Conservation (phyloP, 2,888 invertebrate genomes). For the Parochlus steinenii region DNA sequence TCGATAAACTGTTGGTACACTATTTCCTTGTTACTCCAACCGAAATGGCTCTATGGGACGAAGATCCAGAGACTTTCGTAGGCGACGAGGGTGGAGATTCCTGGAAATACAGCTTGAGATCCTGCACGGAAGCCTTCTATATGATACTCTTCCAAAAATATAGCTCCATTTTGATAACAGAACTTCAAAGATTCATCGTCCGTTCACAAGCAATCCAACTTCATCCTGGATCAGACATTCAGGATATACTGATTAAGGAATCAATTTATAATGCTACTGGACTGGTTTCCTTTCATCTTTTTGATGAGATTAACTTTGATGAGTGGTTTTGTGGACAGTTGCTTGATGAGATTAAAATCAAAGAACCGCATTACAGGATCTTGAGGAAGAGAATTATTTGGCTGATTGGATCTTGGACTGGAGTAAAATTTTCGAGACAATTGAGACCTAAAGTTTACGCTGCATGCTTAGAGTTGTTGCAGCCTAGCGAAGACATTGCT, state of each 20-base stretch:
- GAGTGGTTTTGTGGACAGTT: constrained; percentile 76
- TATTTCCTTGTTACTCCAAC: constrained; percentile 73
- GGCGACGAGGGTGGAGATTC: constrained; percentile 78
- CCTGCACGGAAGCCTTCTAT: constrained; percentile 77
- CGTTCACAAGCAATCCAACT: constrained; percentile 51
- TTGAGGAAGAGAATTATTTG: constrained; percentile 71
- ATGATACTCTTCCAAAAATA: constrained; percentile 69
- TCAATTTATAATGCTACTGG: constrained; percentile 89
- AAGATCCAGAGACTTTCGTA: constrained; percentile 80
- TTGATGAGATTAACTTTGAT: constrained; percentile 86
- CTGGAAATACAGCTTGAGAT: constrained; percentile 85
- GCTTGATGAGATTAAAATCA: constrained; percentile 63
- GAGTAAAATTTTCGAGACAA: constrained; percentile 65
- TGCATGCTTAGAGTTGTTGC: constrained; percentile 55
- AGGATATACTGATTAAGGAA: constrained; percentile 71
- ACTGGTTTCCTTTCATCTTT: constrained; percentile 73
- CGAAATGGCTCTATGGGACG: constrained; percentile 76
- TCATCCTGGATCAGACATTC: constrained; percentile 51
- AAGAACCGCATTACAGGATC: constrained; percentile 67
- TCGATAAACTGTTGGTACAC: constrained; percentile 66
- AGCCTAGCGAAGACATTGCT: constrained; percentile 67
- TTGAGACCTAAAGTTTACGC: constrained; percentile 69
- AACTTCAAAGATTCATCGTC: constrained; percentile 54
- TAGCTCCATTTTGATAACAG: constrained; percentile 50
- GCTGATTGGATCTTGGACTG: constrained; percentile 62